Evolutionary conservation across 92 coral and sea anemone species (phyloP).

Genomic region (Ricordea florida): DNA sequence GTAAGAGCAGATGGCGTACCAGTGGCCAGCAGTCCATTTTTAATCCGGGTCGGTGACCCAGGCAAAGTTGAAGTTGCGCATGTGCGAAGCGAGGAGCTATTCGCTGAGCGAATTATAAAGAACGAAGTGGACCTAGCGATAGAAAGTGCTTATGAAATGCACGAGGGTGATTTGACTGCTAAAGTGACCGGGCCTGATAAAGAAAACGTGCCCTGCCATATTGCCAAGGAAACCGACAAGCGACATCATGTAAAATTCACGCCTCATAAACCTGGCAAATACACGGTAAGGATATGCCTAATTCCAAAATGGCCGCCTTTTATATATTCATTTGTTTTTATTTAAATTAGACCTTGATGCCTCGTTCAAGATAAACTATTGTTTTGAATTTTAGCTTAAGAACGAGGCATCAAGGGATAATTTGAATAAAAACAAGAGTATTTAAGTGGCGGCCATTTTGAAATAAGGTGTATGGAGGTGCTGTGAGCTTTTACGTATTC

Average conservation of each 20-base stretch:
- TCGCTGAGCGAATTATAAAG: conserved; percentile 60
- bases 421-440: too few species aligned
- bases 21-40: conserved; percentile 92
- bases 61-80: conserved; percentile 60
- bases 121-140: conserved; percentile 75
- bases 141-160: conserved; percentile 75
- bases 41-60: conserved; percentile 81
- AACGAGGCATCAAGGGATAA: too few species aligned
- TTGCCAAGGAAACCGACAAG: conserved; percentile 71
- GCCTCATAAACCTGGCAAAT: conserved; percentile 74
- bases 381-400: too few species aligned
- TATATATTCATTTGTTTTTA: too few species aligned
- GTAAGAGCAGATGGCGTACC: conserved; percentile 82
- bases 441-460: too few species aligned
- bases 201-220: conserved; percentile 59
- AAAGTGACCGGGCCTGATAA: conserved; percentile 81
- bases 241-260: conserved; percentile 77
- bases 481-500: too few species aligned
- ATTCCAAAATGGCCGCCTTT: too few species aligned
- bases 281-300: conserved; percentile 50
- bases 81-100: conserved; percentile 69
- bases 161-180: conserved; percentile 73
- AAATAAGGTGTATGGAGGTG: too few species aligned
- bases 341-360: too few species aligned
- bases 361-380: too few species aligned